These are phyloP conservation scores for Andrena bucephala DNA, from an alignment of 2,888 invertebrate species.

Conservation along the genomic window DNA sequence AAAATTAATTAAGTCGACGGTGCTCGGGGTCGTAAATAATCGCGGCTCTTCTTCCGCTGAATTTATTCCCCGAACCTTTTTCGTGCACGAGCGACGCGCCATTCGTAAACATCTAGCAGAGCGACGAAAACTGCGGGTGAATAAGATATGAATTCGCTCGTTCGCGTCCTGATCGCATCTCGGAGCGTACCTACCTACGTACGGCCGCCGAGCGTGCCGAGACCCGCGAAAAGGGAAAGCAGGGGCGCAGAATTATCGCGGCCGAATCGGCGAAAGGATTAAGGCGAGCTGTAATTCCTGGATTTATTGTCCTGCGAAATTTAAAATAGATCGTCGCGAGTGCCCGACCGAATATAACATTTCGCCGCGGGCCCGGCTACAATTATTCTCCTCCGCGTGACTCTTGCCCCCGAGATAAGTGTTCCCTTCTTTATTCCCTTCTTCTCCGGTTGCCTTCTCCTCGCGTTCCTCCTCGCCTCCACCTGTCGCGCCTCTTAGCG, in stretches of 20 bases:
- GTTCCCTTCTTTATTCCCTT: neutral
- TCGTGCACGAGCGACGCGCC: constrained; percentile 1
- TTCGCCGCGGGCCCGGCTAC: constrained; percentile 23
- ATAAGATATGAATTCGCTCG: constrained; percentile 33
- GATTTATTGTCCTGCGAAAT: constrained; percentile 52
- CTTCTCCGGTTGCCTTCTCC: neutral
- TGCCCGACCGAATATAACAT: constrained; percentile 29
- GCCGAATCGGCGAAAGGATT: constrained; percentile 50
- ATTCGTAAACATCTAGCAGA: constrained; percentile 13
- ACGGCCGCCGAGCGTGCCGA: neutral
- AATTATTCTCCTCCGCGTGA: constrained; percentile 52
- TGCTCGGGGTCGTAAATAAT: constrained; percentile 42
- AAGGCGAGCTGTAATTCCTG: constrained; percentile 40
- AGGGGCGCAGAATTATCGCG: constrained; percentile 33
- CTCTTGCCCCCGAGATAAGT: constrained; percentile 46
- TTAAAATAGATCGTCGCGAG: constrained; percentile 44
- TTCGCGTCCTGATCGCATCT: constrained; percentile 19
- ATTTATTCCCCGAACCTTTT: constrained; percentile 36
- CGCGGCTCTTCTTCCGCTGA: constrained; percentile 7
- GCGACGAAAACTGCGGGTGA: neutral
- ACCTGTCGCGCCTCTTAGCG: constrained; percentile 46
- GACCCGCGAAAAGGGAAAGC: neutral
- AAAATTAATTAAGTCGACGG: constrained; percentile 54
- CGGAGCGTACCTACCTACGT: neutral
- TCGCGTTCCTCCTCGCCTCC: constrained; percentile 12